Percentiles rank a stretch among this genome's conserved stretches.
These are phyloP conservation scores for Notarius lentiginosus DNA, from an alignment of 2,113 vertebrate genomes.

Conservation along the genomic window DNA sequence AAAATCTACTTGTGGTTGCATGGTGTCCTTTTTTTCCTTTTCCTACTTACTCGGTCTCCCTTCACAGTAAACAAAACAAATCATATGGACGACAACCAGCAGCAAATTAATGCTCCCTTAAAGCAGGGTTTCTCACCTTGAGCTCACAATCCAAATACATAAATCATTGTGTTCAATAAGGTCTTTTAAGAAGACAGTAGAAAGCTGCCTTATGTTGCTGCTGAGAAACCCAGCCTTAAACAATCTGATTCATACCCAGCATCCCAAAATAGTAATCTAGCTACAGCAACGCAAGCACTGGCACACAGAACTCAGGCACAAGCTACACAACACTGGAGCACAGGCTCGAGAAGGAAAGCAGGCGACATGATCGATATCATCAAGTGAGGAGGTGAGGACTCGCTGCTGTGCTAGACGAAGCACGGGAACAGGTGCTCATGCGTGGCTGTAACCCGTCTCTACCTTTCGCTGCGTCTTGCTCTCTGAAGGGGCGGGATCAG, in stretches of 20 bases:
- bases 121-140: slow-evolving; percentile 10
- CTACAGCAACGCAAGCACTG: slow-evolving; percentile 6
- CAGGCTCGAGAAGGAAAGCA: not conserved
- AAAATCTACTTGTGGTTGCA: not conserved
- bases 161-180: not conserved
- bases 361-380: not conserved
- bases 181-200: not conserved
- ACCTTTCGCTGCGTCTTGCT: slow-evolving; percentile 72
- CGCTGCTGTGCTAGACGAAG: not conserved
- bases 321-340: not conserved
- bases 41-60: slow-evolving; percentile 27
- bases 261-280: not conserved
- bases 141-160: not conserved
- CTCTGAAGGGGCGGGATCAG: slow-evolving; percentile 75
- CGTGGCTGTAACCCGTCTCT: slow-evolving; percentile 30
- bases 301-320: not conserved
- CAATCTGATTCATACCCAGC: not conserved
- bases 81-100: not conserved
- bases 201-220: not conserved
- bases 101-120: not conserved
- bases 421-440: slow-evolving; percentile 21
- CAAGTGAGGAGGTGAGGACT: not conserved
- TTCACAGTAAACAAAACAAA: slow-evolving; percentile 14
- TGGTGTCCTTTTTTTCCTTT: not conserved
- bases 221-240: slow-evolving; percentile 23